Percentiles rank a stretch among this genome's conserved stretches.
Evolutionary conservation across 2,888 invertebrate species (phyloP).

Genomic region (Pristionchus fissidentatus): DNA sequence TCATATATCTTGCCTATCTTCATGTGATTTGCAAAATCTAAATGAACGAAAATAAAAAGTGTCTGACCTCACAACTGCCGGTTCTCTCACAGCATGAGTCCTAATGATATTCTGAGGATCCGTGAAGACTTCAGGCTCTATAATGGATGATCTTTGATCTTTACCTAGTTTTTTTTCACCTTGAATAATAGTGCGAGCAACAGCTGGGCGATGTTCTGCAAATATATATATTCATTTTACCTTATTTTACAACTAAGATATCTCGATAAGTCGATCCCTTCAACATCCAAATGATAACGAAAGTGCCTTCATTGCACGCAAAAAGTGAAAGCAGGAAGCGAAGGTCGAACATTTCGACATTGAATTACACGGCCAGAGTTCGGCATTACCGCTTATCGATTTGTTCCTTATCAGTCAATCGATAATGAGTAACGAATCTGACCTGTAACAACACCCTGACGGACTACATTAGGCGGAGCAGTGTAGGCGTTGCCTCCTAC

Average conservation of each 20-base stretch:
- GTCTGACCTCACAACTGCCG: background rate
- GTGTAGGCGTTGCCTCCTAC: background rate
- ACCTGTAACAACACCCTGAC: background rate
- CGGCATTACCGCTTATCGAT: no score
- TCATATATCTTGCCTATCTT: no score
- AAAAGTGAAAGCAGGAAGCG: conserved; percentile 22
- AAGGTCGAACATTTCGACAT: conserved; percentile 35
- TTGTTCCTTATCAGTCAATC: no score
- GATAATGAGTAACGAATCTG: background rate
- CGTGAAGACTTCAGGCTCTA: conserved; percentile 17
- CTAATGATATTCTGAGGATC: conserved; percentile 11
- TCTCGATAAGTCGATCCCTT: no score
- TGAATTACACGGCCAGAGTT: background rate
- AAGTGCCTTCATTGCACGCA: conserved; percentile 5
- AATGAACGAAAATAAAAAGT: background rate
- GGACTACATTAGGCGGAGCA: background rate
- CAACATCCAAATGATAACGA: no score
- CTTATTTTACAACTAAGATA: background rate
- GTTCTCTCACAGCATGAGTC: background rate
- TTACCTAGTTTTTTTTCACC: background rate
- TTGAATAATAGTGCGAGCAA: conserved; percentile 10
- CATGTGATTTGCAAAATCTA: background rate
- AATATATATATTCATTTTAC: background rate
- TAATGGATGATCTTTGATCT: conserved; percentile 22
- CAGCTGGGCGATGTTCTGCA: conserved; percentile 24